Base-by-base conservation (phyloP, 2,888 invertebrate genomes). In the Aphrophora alni region DNA sequence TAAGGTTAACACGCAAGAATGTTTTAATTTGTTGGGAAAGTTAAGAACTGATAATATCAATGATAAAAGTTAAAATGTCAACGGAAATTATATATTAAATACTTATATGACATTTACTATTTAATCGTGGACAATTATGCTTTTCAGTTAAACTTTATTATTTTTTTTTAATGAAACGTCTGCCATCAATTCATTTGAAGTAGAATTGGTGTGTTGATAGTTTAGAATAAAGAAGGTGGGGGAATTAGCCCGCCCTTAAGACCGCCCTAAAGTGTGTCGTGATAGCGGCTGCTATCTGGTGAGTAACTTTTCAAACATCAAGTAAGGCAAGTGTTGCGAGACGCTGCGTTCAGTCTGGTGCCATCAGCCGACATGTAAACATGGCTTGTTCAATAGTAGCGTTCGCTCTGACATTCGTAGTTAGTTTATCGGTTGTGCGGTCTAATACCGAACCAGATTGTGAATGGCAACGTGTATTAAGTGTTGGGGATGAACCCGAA, bases 381-480 rank as follows among this genome's bases (percentile, higher is more conserved):
- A 81, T 81, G 81, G 78, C 59, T 75, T 28, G 75, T 33, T 33
- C n/a, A 17, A 38, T 68, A n/a, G 25, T 81, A 69, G 59, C 71
- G 71, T 78, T 76, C 12, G 44, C 73, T 25, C 75, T 71, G 74
- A 72, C 75, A 24, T 28, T 78, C 8, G 71, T 81, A 51, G 71
- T 75, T 12, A 68, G 74, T 74, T 74, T 74, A 68, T 21, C 59
- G 59, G 38, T 77, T 70, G 77, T 69, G 38, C 75, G 71, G 27
- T 69, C 75, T 27, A 51, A 71, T 38, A 33, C 71, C 17, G 93
- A 93, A 85, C 91, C 91, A 88, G 93, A 93, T 86, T 94, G 94
- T 89, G 92, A 92, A 86, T 94, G 93, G 91, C 91, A 91, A 87
- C 90, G 89, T 85, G 89, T 89, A 79, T 90, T 90, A 86, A 89